These are phyloP conservation scores for Agapornis roseicollis DNA, from an alignment of 2,113 vertebrate species.

Conservation along the genomic window DNA sequence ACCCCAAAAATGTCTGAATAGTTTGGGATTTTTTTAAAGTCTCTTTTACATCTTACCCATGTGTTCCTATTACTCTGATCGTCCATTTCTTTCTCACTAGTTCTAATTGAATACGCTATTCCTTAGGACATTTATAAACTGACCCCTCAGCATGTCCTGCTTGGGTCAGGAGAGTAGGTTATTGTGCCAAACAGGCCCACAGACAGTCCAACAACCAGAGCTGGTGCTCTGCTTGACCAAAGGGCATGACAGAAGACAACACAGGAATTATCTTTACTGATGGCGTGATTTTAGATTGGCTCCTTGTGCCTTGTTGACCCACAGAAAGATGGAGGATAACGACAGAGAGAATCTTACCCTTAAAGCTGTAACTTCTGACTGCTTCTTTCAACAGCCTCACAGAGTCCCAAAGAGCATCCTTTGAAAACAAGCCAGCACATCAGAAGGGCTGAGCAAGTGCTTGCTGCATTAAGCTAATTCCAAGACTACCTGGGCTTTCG, in stretches of 20 bases:
- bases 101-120: not conserved
- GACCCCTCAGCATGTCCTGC: not conserved
- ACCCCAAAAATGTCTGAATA: not conserved
- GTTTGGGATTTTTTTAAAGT: not conserved
- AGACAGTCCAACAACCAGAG: not conserved
- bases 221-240: not conserved
- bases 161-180: not conserved
- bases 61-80: not conserved
- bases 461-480: not conserved
- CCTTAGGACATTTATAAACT: not conserved
- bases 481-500: not conserved
- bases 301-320: fast-evolving
- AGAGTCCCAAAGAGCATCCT: slow-evolving; percentile 86
- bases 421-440: not conserved
- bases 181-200: fast-evolving
- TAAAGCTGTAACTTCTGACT: slow-evolving; percentile 71
- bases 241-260: not conserved
- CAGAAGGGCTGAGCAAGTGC: not conserved
- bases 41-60: not conserved
- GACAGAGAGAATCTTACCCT: slow-evolving; percentile 45
- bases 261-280: not conserved
- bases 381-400: slow-evolving; percentile 77
- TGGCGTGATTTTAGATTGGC: not conserved
- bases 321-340: fast-evolving
- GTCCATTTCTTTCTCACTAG: not conserved